These are phyloP conservation scores for Neelides sp. DNA, from an alignment of 1,140 invertebrate genomes.

Conservation along the genomic window DNA sequence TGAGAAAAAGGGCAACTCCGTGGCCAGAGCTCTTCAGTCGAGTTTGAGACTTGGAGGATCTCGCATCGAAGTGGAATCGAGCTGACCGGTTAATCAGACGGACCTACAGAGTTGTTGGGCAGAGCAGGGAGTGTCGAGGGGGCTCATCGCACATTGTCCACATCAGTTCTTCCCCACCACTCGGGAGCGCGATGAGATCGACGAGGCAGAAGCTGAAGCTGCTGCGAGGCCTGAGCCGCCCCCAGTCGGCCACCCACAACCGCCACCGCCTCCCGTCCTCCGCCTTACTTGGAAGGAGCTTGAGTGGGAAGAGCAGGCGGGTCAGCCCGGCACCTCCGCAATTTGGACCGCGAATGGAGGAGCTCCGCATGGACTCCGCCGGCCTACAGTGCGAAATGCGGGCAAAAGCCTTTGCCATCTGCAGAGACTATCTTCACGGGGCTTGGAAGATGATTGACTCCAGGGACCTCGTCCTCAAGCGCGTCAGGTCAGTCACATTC, in stretches of 20 bases:
- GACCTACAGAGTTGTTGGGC: too few species aligned
- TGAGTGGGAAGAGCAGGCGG: not conserved
- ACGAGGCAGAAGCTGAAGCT: slow-evolving; percentile 28
- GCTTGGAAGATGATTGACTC: slow-evolving; percentile 68
- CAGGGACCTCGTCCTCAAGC: slow-evolving; percentile 59
- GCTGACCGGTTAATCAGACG: too few species aligned
- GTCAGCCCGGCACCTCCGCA: not conserved
- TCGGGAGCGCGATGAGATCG: slow-evolving; percentile 29
- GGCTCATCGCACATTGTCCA: too few species aligned
- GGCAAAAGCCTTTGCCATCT: slow-evolving; percentile 66
- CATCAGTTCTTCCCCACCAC: too few species aligned
- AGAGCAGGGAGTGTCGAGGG: too few species aligned
- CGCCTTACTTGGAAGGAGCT: too few species aligned
- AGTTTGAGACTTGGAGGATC: too few species aligned
- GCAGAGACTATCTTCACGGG: slow-evolving; percentile 71
- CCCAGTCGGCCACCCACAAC: slow-evolving; percentile 13
- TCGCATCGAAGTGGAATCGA: too few species aligned
- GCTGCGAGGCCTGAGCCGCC: slow-evolving; percentile 22
- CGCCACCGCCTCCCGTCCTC: too few species aligned
- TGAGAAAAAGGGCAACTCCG: too few species aligned
- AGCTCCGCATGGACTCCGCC: slow-evolving; percentile 24
- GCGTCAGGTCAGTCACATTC: slow-evolving; percentile 57
- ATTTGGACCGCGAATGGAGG: not conserved
- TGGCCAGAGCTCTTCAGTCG: too few species aligned
- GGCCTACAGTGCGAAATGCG: slow-evolving; percentile 54